A percentile compares a stretch with the other conserved stretches of the same genome.
These are phyloP conservation scores for Poecilia picta DNA, from an alignment of 2,797 vertebrate species.

Conservation along the genomic window DNA sequence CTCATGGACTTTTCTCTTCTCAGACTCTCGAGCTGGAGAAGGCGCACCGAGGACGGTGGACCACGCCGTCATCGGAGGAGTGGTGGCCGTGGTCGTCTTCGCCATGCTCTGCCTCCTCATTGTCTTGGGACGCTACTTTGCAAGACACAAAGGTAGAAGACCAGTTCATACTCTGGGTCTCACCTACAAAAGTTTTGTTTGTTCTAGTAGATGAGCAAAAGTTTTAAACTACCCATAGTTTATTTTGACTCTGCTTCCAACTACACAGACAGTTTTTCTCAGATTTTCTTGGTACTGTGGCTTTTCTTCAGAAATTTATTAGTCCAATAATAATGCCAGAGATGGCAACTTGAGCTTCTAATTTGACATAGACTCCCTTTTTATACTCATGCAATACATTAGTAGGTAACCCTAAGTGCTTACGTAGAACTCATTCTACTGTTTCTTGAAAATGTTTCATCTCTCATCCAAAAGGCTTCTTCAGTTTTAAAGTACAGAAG, in stretches of 20 bases:
- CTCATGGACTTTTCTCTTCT: slow-evolving; percentile 23
- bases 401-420: background rate
- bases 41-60: slow-evolving; percentile 92
- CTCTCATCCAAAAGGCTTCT: background rate
- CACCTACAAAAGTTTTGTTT: too few relatives aligned
- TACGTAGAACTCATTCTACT: background rate
- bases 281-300: background rate
- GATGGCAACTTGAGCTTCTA: background rate
- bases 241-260: background rate
- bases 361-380: background rate
- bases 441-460: background rate
- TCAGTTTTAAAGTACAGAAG: background rate
- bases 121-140: slow-evolving; percentile 96
- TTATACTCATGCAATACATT: background rate
- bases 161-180: background rate
- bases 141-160: slow-evolving; percentile 96
- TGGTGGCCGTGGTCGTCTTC: slow-evolving; percentile 98
- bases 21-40: slow-evolving; percentile 96
- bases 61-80: slow-evolving; percentile 96
- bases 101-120: slow-evolving; percentile 98
- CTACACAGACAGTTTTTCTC: background rate
- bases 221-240: background rate
- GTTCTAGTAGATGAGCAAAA: background rate
- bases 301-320: background rate
- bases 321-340: background rate